Evolutionary conservation across 2,888 invertebrate species (phyloP).

Genomic region (Blera fallax): DNA sequence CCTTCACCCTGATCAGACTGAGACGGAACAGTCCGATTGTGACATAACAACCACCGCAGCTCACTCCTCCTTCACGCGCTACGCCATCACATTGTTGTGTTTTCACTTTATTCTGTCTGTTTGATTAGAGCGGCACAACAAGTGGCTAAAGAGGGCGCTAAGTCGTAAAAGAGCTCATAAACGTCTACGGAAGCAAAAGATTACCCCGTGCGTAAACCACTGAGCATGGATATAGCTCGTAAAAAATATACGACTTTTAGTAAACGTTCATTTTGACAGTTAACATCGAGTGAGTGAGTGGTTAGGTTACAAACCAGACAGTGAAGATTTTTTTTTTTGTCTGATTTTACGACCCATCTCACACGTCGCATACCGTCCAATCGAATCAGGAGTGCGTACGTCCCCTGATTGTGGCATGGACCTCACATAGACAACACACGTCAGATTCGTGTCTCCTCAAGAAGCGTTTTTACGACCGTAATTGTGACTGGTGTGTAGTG

Average conservation of each 20-base stretch:
- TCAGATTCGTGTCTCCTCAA: slow-evolving; percentile 51
- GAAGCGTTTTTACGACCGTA: slow-evolving; percentile 53
- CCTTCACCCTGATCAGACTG: slow-evolving; percentile 65
- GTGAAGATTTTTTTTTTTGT: slow-evolving; percentile 8
- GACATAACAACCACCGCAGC: slow-evolving; percentile 39
- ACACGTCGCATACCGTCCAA: slow-evolving; percentile 36
- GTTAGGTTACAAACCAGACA: slow-evolving; percentile 37
- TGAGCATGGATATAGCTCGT: slow-evolving; percentile 37
- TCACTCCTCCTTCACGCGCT: too few relatives aligned
- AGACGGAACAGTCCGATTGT: slow-evolving; percentile 28
- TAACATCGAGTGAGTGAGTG: slow-evolving; percentile 63
- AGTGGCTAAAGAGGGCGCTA: slow-evolving; percentile 78
- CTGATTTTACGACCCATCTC: slow-evolving; percentile 57
- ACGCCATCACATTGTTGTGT: not conserved
- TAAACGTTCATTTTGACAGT: slow-evolving; percentile 58
- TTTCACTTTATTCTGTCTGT: not conserved
- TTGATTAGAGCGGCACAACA: slow-evolving; percentile 58
- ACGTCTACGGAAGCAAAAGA: slow-evolving; percentile 73
- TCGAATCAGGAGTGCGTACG: slow-evolving; percentile 42
- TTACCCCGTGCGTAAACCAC: slow-evolving; percentile 57
- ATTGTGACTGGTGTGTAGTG: slow-evolving; percentile 18
- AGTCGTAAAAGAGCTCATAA: slow-evolving; percentile 81
- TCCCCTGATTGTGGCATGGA: slow-evolving; percentile 4
- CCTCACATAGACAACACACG: slow-evolving; percentile 34
- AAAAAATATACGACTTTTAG: slow-evolving; percentile 33